Base-by-base conservation (phyloP, 1,140 invertebrate genomes). In the Euura saliciscinereae region DNA sequence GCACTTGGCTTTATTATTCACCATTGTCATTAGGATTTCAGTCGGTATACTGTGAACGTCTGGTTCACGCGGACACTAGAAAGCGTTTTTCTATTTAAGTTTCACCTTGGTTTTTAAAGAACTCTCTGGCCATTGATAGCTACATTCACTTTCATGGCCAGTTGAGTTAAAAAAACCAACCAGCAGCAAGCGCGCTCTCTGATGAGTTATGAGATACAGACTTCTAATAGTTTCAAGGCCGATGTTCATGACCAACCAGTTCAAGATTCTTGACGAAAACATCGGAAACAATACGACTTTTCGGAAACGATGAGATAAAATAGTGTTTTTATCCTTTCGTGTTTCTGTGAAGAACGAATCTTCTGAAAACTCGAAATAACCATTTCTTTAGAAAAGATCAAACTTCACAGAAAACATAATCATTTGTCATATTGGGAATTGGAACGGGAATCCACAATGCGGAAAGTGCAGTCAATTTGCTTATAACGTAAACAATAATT, bases 81-180 rank as follows among this genome's bases (percentile, higher is more conserved):
- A 59, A 59, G 51, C 51, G 51, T 59, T 59, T 59, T 59, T 59
- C 51, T 59, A 59, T 59, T 59, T 59, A 59, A 59, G 51, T 59
- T 59, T 59, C 51, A 59, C 51, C 51, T 59, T 59, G 51, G 51
- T 59, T 59, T 59, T 59, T 59, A 59, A 59, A n/a, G 3, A 59
- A 59, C 51, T 59, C 51, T 59, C 51, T 4, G 13, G 13, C 51
- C 51, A 59, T 59, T 59, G 51, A 59, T n/a, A 59, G 51, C 51
- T 59, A 59, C 51, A 59, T 59, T 59, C 51, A 59, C 51, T 59
- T 59, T 59, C 51, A 59, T 4, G 51, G 51, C 51, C 6, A n/a
- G 51, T 59, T 59, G 51, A 11, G 8, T 59, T n/a, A 59, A n/a
- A 59, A 8, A 59, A 59, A 59, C 51, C 10, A n/a, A n/a, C 51